Conservation (phyloP, 2,797 vertebrate species). For the Notolepis coatsorum region DNA sequence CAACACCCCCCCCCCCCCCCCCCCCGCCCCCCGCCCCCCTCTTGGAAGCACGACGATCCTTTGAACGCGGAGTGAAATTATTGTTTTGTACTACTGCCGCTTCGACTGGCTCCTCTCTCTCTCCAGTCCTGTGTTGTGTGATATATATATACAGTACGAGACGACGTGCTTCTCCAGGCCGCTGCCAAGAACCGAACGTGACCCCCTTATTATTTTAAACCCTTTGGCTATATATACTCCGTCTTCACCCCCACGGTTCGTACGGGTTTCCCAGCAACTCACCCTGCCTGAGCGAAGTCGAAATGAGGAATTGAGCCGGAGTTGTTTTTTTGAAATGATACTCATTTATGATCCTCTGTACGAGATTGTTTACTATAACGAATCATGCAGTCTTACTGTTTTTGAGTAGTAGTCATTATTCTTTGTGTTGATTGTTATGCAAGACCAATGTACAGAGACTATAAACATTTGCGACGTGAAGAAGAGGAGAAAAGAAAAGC, state of each 20-base stretch:
- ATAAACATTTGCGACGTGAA: slow-evolving; percentile 71
- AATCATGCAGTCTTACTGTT: slow-evolving; percentile 61
- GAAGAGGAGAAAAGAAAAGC: slow-evolving; percentile 44
- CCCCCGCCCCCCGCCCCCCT: too few species aligned
- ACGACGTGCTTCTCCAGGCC: slow-evolving; percentile 47
- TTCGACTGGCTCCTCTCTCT: slow-evolving; percentile 56
- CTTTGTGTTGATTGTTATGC: slow-evolving; percentile 66
- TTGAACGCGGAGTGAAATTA: slow-evolving; percentile 51
- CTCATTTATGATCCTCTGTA: slow-evolving; percentile 49
- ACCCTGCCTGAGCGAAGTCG: slow-evolving; percentile 43
- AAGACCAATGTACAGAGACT: slow-evolving; percentile 73
- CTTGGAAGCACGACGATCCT: slow-evolving; percentile 56
- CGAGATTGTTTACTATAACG: slow-evolving; percentile 61
- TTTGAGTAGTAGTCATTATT: slow-evolving; percentile 62
- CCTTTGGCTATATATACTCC: slow-evolving; percentile 34
- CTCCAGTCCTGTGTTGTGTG: slow-evolving; percentile 51
- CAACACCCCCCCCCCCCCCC: too few species aligned
- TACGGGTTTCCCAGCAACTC: slow-evolving; percentile 45
- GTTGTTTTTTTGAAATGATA: slow-evolving; percentile 40
- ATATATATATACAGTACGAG: too few species aligned
- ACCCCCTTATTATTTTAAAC: slow-evolving; percentile 40
- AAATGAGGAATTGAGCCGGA: slow-evolving; percentile 58
- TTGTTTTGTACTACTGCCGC: slow-evolving; percentile 52
- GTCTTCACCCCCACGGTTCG: slow-evolving; percentile 52
- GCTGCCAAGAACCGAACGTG: slow-evolving; percentile 73